Percentiles rank a stretch among this genome's conserved stretches.
Conservation (phyloP, 2,888 invertebrate species). For the Oscheius sp. region DNA sequence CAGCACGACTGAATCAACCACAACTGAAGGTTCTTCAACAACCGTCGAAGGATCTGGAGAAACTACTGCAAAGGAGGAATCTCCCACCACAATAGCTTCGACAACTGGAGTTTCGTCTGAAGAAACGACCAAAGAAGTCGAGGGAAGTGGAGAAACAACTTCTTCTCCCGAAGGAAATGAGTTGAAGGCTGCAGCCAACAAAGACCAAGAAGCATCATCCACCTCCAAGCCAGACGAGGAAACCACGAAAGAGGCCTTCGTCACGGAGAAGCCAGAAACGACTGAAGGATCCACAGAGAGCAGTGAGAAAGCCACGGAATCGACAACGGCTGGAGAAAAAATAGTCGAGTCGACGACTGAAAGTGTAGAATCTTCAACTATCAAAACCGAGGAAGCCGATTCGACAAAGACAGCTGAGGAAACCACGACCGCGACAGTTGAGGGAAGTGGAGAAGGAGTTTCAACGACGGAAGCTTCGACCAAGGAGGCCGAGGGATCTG, state of each 20-base stretch:
- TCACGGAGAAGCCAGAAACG: neutral
- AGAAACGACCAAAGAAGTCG: neutral
- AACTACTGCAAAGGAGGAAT: neutral
- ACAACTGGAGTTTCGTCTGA: slow-evolving; percentile 10
- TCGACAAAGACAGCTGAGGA: neutral
- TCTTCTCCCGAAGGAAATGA: slow-evolving; percentile 26
- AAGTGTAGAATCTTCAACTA: too few species aligned
- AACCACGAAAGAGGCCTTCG: neutral
- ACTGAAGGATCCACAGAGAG: neutral
- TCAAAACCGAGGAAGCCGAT: neutral
- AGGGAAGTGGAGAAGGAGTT: slow-evolving; percentile 27
- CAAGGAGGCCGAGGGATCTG: slow-evolving; percentile 2
- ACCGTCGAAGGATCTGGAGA: neutral
- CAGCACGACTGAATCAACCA: slow-evolving; percentile 1
- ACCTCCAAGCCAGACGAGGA: slow-evolving; percentile 8
- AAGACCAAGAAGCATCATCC: slow-evolving; percentile 8
- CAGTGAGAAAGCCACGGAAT: neutral
- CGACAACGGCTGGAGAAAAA: neutral
- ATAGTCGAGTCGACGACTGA: slow-evolving; percentile 31
- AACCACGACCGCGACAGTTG: neutral
- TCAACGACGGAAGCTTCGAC: slow-evolving; percentile 20
- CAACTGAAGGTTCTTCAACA: neutral
- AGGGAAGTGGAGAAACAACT: neutral
- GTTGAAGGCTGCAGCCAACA: slow-evolving; percentile 17
- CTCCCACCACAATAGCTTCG: slow-evolving; percentile 11